These are phyloP conservation scores for Cheilosia scutellata DNA, from an alignment of 2,888 invertebrate genomes.

Conservation along the genomic window DNA sequence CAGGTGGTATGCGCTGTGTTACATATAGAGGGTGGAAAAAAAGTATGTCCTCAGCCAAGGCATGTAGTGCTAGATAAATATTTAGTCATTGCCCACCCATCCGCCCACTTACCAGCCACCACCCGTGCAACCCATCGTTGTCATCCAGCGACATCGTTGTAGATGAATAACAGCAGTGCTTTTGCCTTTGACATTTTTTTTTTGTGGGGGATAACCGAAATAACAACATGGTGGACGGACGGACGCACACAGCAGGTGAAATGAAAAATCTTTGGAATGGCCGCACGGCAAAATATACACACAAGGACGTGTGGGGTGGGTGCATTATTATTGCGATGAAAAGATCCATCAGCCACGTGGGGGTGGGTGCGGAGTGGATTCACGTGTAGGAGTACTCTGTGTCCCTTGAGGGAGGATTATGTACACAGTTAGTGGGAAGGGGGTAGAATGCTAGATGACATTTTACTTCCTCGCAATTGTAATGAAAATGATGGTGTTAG, in stretches of 20 bases:
- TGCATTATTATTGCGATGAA: conserved; percentile 53
- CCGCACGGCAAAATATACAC: conserved; percentile 38
- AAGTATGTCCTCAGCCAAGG: conserved; percentile 29
- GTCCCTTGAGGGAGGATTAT: conserved; percentile 60
- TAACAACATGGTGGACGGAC: conserved; percentile 41
- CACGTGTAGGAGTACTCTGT: not conserved
- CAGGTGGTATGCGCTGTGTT: conserved; percentile 31
- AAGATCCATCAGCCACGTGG: conserved; percentile 56
- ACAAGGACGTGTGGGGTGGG: conserved; percentile 47
- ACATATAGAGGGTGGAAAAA: conserved; percentile 28
- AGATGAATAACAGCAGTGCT: conserved; percentile 31
- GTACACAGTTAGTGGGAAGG: conserved; percentile 14
- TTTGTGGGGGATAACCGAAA: conserved; percentile 39
- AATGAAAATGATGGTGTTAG: conserved; percentile 62
- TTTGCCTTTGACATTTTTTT: conserved; percentile 1
- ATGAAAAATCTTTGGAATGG: conserved; percentile 68
- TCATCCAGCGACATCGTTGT: conserved; percentile 69
- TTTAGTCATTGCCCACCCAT: conserved; percentile 39
- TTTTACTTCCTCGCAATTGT: conserved; percentile 49
- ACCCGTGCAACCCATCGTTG: conserved; percentile 39
- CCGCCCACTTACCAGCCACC: conserved; percentile 1
- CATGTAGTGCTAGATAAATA: conserved; percentile 43
- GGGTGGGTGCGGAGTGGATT: not conserved
- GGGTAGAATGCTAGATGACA: conserved; percentile 66
- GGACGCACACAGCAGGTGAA: conserved; percentile 34